Conservation (phyloP, 2,113 vertebrate genomes). For the Silurus meridionalis region DNA sequence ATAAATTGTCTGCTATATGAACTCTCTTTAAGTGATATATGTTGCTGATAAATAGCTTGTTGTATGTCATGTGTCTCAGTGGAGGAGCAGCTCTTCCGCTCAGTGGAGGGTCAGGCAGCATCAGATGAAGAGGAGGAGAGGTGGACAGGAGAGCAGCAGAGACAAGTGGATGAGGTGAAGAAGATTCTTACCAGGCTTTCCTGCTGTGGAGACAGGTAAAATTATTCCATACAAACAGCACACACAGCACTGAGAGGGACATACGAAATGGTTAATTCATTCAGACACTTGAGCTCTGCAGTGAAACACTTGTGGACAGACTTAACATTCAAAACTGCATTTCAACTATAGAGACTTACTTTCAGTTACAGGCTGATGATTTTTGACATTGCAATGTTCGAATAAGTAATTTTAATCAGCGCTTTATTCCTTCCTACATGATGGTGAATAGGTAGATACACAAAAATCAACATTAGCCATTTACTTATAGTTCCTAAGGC, state of each 20-base stretch:
- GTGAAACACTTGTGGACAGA: background rate
- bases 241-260: background rate
- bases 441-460: background rate
- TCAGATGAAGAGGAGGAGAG: constrained; percentile 88
- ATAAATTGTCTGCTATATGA: background rate
- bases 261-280: background rate
- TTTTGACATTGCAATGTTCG: background rate
- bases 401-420: background rate
- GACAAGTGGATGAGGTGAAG: constrained; percentile 68
- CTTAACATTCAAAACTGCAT: background rate
- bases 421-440: background rate
- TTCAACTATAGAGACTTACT: background rate
- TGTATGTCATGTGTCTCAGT: constrained; percentile 56
- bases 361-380: background rate
- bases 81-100: constrained; percentile 87
- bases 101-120: constrained; percentile 90
- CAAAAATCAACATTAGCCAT: background rate
- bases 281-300: background rate
- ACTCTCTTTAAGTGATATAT: background rate
- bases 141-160: constrained; percentile 67
- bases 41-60: constrained; percentile 8
- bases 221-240: background rate
- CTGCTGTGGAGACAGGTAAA: constrained; percentile 77
- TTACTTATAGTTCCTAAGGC: background rate
- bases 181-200: constrained; percentile 71